Evolutionary conservation across 2,113 vertebrate species (phyloP).

Genomic region (Gracilinanus agilis): DNA sequence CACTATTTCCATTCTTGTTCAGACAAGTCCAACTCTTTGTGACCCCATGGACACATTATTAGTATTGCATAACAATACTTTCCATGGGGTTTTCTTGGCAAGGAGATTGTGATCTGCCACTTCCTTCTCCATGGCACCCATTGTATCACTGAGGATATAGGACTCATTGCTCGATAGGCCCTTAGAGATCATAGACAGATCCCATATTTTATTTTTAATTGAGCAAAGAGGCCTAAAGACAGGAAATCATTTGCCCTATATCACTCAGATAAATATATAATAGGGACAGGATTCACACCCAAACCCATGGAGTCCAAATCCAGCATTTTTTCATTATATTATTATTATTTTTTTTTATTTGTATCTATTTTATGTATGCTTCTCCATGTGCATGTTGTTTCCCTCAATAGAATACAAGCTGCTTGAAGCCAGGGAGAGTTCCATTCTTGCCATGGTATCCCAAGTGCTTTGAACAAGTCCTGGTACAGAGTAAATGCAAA

Average conservation of each 20-base stretch:
- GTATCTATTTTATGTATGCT: background rate
- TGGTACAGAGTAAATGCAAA: background rate
- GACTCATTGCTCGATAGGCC: background rate
- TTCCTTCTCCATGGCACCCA: background rate
- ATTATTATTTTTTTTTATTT: background rate
- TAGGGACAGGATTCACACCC: background rate
- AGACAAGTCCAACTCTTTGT: background rate
- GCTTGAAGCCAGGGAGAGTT: background rate
- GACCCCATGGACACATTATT: background rate
- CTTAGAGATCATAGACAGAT: background rate
- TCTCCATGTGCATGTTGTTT: background rate
- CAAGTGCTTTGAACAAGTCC: background rate
- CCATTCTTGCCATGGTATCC: background rate
- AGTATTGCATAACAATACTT: too few relatives aligned
- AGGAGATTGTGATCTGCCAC: background rate
- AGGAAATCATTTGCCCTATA: background rate
- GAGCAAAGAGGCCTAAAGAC: background rate
- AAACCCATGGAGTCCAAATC: background rate
- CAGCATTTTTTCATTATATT: background rate
- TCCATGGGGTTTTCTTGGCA: background rate
- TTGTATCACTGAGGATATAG: background rate
- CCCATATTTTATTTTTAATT: background rate
- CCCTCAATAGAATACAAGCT: too few relatives aligned
- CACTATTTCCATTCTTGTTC: background rate
- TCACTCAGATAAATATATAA: background rate